Conservation (phyloP, 2,113 vertebrate species). For the Crotalus horridus region DNA sequence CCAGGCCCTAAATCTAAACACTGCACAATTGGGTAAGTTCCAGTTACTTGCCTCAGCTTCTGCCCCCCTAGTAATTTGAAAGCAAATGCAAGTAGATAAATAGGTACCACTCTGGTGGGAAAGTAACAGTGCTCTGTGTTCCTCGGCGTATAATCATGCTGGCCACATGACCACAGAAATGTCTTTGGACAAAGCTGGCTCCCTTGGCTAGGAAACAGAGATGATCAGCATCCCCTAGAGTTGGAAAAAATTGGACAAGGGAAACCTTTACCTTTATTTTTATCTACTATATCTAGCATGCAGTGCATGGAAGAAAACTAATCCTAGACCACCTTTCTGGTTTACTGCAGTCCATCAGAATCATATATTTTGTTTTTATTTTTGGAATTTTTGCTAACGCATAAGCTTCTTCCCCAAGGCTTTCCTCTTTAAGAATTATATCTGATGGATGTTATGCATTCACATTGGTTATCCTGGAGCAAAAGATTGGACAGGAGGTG, state of each 20-base stretch:
- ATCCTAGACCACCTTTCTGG: conserved; percentile 1
- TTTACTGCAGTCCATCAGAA: conserved; percentile 21
- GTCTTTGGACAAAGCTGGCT: not conserved
- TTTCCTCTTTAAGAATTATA: not conserved
- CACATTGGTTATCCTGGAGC: conserved; percentile 10
- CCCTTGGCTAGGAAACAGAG: not conserved
- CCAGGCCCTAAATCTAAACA: not conserved
- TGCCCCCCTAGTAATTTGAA: not conserved
- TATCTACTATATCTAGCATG: not conserved
- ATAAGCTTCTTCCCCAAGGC: not conserved
- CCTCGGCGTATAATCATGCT: not conserved
- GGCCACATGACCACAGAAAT: not conserved
- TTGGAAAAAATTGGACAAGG: not conserved
- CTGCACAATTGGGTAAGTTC: not conserved
- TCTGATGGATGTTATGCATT: not conserved
- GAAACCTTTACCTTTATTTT: not conserved
- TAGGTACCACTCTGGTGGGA: not conserved
- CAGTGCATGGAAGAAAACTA: not conserved
- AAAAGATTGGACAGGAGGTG: not conserved
- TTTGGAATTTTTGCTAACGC: not conserved
- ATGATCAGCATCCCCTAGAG: not conserved
- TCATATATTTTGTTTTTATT: not conserved
- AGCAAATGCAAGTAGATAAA: not conserved
- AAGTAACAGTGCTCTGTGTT: not conserved
- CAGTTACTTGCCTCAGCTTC: not conserved